Conservation (phyloP, 2,113 vertebrate genomes). For the Xiphorhynchus elegans region DNA sequence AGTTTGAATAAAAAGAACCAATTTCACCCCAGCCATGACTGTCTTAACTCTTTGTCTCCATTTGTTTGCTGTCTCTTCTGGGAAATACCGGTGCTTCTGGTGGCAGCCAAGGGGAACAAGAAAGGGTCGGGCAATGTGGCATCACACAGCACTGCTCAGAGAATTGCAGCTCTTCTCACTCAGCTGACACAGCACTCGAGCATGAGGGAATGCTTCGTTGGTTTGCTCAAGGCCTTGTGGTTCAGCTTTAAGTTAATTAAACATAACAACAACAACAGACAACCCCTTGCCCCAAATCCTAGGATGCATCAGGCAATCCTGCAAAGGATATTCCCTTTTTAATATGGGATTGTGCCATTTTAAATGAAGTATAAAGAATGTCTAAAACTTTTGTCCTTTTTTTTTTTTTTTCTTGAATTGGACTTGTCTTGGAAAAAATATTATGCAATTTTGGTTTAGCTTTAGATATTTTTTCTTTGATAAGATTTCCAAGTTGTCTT, state of each 20-base stretch:
- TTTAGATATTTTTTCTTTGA: neutral
- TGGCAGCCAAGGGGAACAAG: slow-evolving; percentile 69
- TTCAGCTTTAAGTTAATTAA: neutral
- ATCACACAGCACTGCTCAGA: slow-evolving; percentile 19
- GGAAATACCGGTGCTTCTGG: slow-evolving; percentile 77
- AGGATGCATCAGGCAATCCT: neutral
- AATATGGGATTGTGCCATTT: neutral
- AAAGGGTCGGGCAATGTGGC: slow-evolving; percentile 50
- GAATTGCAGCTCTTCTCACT: neutral
- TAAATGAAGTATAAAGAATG: neutral
- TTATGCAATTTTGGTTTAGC: neutral
- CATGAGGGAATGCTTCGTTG: neutral
- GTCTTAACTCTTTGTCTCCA: slow-evolving; percentile 86
- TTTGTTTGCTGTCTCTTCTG: slow-evolving; percentile 80
- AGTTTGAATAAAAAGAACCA: slow-evolving; percentile 79
- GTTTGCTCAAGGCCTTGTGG: neutral
- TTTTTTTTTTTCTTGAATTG: neutral
- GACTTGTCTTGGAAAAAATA: neutral
- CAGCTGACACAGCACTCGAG: neutral
- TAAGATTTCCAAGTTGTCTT: neutral
- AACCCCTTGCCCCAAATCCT: neutral
- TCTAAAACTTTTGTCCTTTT: neutral
- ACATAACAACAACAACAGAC: neutral
- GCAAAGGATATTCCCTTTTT: neutral
- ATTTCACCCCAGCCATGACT: slow-evolving; percentile 86